These are phyloP conservation scores for Collichthys lucidus DNA, from an alignment of 2,113 vertebrate genomes.

Conservation along the genomic window DNA sequence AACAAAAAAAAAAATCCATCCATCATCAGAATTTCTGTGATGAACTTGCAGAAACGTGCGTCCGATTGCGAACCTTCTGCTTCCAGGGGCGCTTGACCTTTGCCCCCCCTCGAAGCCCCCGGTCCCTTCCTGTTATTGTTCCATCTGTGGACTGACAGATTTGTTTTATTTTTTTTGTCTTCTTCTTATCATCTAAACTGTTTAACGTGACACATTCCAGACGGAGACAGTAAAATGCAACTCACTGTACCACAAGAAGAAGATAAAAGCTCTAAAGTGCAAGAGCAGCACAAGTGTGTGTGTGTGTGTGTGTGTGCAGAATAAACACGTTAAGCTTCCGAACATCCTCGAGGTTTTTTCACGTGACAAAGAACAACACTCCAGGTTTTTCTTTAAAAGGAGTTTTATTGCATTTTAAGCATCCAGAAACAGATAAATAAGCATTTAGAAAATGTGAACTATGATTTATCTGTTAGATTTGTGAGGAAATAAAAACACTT, in stretches of 20 bases:
- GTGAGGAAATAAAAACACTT: neutral
- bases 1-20: slow-evolving; percentile 2
- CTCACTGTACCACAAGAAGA: slow-evolving; percentile 6
- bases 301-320: neutral
- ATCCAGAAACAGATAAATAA: slow-evolving; percentile 41
- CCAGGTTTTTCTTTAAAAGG: neutral
- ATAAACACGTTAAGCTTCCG: slow-evolving; percentile 25
- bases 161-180: neutral
- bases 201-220: slow-evolving; percentile 28
- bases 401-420: slow-evolving; percentile 63
- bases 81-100: slow-evolving; percentile 49
- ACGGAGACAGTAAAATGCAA: slow-evolving; percentile 13
- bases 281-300: neutral
- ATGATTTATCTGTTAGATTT: slow-evolving; percentile 10
- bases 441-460: neutral
- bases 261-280: neutral
- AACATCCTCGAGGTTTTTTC: neutral
- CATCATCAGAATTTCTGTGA: slow-evolving; percentile 59
- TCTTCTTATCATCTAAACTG: slow-evolving; percentile 28
- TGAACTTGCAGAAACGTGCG: slow-evolving; percentile 54
- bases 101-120: slow-evolving; percentile 15
- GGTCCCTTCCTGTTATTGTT: slow-evolving; percentile 74
- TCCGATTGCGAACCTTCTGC: neutral
- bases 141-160: slow-evolving; percentile 1
- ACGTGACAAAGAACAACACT: neutral